Conservation (phyloP, 1,140 invertebrate species). For the Drosophila rhopaloa region DNA sequence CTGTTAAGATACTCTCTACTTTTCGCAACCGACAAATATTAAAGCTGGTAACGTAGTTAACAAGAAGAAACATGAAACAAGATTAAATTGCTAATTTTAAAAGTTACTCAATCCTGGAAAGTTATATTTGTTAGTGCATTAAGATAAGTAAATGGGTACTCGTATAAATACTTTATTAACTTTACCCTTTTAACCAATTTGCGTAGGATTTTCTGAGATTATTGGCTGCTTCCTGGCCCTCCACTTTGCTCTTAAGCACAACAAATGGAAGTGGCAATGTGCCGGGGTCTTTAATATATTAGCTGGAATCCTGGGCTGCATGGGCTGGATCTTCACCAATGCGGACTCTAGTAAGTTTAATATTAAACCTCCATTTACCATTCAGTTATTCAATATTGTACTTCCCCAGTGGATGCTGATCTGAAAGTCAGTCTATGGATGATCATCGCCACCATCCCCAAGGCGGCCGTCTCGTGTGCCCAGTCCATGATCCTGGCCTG, state of each 20-base stretch:
- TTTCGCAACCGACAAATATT: no score
- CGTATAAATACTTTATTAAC: no score
- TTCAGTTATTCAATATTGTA: not conserved
- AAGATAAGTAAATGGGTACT: no score
- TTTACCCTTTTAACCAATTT: no score
- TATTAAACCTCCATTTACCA: no score
- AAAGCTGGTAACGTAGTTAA: no score
- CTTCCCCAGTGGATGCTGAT: conserved; percentile 64
- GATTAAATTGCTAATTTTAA: no score
- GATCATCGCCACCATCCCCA: conserved; percentile 79
- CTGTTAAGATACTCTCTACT: no score
- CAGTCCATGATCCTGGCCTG: conserved; percentile 81
- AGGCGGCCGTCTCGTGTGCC: conserved; percentile 74
- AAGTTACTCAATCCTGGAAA: no score
- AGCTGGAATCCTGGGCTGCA: conserved; percentile 80
- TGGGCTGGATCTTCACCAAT: conserved; percentile 73
- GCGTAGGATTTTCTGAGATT: conserved; percentile 77
- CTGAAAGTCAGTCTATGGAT: conserved; percentile 78
- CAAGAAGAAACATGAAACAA: no score
- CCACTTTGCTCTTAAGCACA: conserved; percentile 76
- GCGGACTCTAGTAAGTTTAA: conserved; percentile 47
- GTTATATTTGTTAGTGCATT: no score
- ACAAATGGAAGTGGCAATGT: conserved; percentile 81
- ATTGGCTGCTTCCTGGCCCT: conserved; percentile 79
- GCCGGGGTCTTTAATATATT: conserved; percentile 83